Percentiles rank a stretch among this genome's conserved stretches.
These are phyloP conservation scores for Onychostruthus taczanowskii DNA, from an alignment of 2,113 vertebrate genomes.

Conservation along the genomic window DNA sequence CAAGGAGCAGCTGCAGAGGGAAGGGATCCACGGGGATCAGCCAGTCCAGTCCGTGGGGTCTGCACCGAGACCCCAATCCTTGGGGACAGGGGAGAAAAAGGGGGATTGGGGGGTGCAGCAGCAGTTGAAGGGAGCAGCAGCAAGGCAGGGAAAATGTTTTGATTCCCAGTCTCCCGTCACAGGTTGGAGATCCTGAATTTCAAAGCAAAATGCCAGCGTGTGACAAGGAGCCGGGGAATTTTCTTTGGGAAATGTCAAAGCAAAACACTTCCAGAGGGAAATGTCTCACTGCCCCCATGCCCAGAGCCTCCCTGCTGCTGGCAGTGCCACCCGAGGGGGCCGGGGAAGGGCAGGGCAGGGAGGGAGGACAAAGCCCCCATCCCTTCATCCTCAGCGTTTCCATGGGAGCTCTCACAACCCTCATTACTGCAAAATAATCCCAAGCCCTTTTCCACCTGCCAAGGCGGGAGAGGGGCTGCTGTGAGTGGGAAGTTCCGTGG, in stretches of 20 bases:
- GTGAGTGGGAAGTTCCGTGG: neutral
- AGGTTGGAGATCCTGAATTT: neutral
- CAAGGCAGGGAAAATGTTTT: neutral
- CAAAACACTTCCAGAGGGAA: neutral
- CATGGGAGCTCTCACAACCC: neutral
- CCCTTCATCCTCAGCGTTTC: neutral
- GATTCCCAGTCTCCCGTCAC: rapidly evolving
- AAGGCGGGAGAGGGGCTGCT: neutral
- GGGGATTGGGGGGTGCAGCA: rapidly evolving
- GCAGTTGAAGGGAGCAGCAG: rapidly evolving
- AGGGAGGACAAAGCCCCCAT: neutral
- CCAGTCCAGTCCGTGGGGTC: rapidly evolving
- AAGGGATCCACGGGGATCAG: neutral
- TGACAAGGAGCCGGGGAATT: neutral
- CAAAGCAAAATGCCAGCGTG: neutral
- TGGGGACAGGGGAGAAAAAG: neutral
- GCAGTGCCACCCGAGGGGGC: neutral
- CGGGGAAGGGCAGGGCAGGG: neutral
- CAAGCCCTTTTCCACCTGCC: constrained; percentile 11
- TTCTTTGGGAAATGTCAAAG: neutral
- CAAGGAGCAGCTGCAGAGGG: rapidly evolving
- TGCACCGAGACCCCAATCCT: neutral
- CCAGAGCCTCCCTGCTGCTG: neutral
- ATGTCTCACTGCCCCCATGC: neutral
- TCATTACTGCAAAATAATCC: neutral